phyloP scores from a whole-genome alignment of 2,113 vertebrate species.

The Hippocampus guttulatus region DNA sequence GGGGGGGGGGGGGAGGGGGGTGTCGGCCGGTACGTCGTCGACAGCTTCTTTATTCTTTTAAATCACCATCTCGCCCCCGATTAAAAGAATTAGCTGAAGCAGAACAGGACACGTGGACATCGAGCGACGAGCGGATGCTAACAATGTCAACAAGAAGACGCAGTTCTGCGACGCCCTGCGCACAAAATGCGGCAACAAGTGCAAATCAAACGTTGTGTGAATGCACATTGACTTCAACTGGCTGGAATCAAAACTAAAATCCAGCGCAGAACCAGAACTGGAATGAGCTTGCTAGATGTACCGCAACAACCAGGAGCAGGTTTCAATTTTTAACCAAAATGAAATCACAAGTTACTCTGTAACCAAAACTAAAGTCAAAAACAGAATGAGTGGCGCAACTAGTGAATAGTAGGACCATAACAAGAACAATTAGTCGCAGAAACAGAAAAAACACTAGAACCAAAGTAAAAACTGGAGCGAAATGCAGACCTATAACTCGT shows the following conservation, averaged over 20 bases:
- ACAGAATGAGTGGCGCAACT: neutral
- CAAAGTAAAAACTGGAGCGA: neutral
- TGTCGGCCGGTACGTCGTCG: conserved; percentile 52
- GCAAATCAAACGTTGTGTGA: neutral
- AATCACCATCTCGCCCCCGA: conserved; percentile 19
- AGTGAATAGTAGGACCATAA: neutral
- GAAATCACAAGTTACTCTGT: neutral
- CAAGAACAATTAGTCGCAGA: neutral
- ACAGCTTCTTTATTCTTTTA: conserved; percentile 36
- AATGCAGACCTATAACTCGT: no score
- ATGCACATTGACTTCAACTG: neutral
- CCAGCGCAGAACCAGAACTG: neutral
- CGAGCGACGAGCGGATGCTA: neutral
- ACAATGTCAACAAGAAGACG: conserved; percentile 1
- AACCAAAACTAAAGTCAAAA: neutral
- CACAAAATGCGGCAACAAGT: neutral
- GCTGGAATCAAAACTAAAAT: neutral
- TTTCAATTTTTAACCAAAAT: neutral
- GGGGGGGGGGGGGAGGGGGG: conserved; percentile 73
- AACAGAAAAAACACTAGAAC: neutral
- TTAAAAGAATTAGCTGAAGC: conserved; percentile 8
- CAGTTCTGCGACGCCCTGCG: neutral
- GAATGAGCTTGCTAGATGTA: neutral
- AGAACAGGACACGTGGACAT: neutral
- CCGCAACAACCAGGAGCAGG: neutral